Conservation (phyloP, 2,888 invertebrate genomes). For the Bombyx huttoni region DNA sequence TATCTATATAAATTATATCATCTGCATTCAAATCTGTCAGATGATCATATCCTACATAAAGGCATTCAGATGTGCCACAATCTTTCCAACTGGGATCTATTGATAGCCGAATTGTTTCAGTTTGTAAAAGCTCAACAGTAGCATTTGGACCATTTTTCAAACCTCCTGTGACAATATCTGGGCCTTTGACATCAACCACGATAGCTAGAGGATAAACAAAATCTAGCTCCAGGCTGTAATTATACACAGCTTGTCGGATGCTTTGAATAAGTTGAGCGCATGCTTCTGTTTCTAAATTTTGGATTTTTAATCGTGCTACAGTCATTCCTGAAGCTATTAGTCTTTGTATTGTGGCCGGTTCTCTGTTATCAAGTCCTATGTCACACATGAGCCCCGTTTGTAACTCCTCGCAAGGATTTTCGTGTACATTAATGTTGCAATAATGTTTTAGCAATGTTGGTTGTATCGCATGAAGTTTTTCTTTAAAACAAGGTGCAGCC, state of each 20-base stretch:
- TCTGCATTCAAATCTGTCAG: conserved; percentile 60
- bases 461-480: conserved; percentile 19
- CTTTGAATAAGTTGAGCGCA: conserved; percentile 56
- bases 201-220: conserved; percentile 63
- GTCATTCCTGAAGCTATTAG: conserved; percentile 63
- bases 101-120: conserved; percentile 55
- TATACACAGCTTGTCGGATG: conserved; percentile 58
- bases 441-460: conserved; percentile 45
- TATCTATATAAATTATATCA: conserved; percentile 63
- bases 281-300: conserved; percentile 50
- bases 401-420: conserved; percentile 49
- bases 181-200: conserved; percentile 49
- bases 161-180: conserved; percentile 54
- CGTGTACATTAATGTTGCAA: conserved; percentile 41
- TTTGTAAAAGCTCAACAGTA: conserved; percentile 40
- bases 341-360: conserved; percentile 48
- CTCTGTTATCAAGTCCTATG: conserved; percentile 44
- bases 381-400: conserved; percentile 63
- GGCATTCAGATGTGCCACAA: conserved; percentile 65
- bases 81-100: conserved; percentile 67
- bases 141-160: conserved; percentile 45
- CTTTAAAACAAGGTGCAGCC: conserved; percentile 26
- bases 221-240: conserved; percentile 58
- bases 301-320: conserved; percentile 53
- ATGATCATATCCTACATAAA: conserved; percentile 68